These are phyloP conservation scores for Motacilla tschutschensis DNA, from an alignment of 2,113 vertebrate species.

Conservation along the genomic window DNA sequence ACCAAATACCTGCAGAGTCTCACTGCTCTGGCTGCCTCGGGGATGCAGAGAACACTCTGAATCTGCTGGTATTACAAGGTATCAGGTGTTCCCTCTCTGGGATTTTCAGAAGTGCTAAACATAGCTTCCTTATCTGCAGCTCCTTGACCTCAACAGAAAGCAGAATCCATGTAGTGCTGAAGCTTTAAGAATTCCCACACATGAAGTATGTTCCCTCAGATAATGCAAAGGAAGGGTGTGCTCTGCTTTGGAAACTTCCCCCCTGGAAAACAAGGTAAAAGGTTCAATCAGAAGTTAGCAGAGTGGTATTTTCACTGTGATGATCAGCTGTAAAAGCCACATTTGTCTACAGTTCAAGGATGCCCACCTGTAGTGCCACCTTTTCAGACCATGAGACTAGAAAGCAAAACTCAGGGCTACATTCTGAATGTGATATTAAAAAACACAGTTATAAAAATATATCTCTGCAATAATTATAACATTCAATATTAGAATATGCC, in stretches of 20 bases:
- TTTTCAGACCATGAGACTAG: neutral
- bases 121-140: conserved; percentile 23
- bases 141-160: conserved; percentile 1
- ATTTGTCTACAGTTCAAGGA: neutral
- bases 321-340: neutral
- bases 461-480: neutral
- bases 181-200: conserved; percentile 3
- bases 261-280: conserved; percentile 25
- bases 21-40: neutral
- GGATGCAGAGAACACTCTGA: neutral
- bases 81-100: neutral
- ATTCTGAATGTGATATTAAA: neutral
- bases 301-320: neutral
- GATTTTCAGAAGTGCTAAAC: conserved; percentile 16
- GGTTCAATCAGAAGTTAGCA: neutral
- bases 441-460: neutral
- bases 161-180: neutral
- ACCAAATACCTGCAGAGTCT: neutral
- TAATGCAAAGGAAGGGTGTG: conserved; percentile 32
- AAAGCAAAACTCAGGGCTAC: neutral
- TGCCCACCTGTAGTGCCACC: neutral
- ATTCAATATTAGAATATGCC: neutral
- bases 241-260: neutral
- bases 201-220: neutral
- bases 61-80: neutral